A percentile compares a stretch with the other conserved stretches of the same genome.
These are phyloP conservation scores for Drosophila aff. DNA, from an alignment of 1,140 invertebrate genomes.

Conservation along the genomic window DNA sequence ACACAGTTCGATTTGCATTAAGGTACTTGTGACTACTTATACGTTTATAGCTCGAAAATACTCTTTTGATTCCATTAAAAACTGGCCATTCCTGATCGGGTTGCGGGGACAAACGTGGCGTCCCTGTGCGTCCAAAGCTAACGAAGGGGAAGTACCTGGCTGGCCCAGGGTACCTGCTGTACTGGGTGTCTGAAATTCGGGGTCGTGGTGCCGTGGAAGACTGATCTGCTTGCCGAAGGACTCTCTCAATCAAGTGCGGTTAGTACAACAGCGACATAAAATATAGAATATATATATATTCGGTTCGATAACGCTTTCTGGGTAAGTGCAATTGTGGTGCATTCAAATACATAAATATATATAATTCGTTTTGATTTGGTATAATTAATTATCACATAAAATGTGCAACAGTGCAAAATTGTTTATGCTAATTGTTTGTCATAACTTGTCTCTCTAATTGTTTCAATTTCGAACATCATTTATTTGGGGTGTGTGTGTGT, in stretches of 20 bases:
- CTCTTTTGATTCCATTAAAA: slow-evolving; percentile 66
- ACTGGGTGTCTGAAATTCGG: slow-evolving; percentile 21
- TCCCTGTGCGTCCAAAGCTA: slow-evolving; percentile 37
- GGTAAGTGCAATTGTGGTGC: slow-evolving; percentile 76
- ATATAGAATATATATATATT: slow-evolving; percentile 15
- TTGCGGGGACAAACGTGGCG: slow-evolving; percentile 3
- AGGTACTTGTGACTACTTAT: slow-evolving; percentile 84
- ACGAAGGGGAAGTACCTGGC: slow-evolving; percentile 8
- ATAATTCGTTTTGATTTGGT: slow-evolving; percentile 38
- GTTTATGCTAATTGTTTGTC: slow-evolving; percentile 70
- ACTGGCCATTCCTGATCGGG: slow-evolving; percentile 42
- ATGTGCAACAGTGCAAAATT: slow-evolving; percentile 75
- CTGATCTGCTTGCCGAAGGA: slow-evolving; percentile 40
- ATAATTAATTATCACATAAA: slow-evolving; percentile 75
- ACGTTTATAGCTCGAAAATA: slow-evolving; percentile 77
- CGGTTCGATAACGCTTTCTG: slow-evolving; percentile 3
- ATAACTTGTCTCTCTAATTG: slow-evolving; percentile 61
- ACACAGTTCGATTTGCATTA: slow-evolving; percentile 64
- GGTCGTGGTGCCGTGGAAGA: slow-evolving; percentile 47
- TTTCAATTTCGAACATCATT: slow-evolving; percentile 62
- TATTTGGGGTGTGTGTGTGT: slow-evolving; percentile 22
- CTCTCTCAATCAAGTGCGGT: slow-evolving; percentile 30
- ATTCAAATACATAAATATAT: slow-evolving; percentile 42
- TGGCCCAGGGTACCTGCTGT: slow-evolving; percentile 3
- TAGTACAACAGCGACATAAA: slow-evolving; percentile 27